phyloP scores from a whole-genome alignment of 2,797 vertebrate genomes.

The Gambusia yucatana region DNA sequence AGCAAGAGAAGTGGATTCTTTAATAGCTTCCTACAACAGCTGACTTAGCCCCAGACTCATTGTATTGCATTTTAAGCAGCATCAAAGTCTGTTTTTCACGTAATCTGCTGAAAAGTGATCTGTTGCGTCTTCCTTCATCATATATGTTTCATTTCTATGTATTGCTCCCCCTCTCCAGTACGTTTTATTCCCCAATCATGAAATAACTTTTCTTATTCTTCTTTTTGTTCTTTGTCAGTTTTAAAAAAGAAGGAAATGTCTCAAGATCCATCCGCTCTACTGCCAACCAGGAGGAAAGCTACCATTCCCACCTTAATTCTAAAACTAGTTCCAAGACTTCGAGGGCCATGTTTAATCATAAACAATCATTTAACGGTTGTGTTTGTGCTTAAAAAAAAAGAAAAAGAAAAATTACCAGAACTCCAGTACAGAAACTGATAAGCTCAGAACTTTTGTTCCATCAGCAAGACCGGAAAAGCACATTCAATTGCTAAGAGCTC shows the following conservation, averaged over 20 bases:
- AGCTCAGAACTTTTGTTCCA: background rate
- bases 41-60: background rate
- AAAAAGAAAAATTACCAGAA: background rate
- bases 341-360: background rate
- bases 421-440: background rate
- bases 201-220: background rate
- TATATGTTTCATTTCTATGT: background rate
- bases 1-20: background rate
- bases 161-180: background rate
- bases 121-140: background rate
- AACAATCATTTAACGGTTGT: background rate
- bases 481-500: background rate
- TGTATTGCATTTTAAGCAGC: background rate
- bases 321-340: too few species aligned
- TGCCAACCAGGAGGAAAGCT: background rate
- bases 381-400: background rate
- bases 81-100: background rate
- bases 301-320: background rate
- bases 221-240: background rate
- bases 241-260: background rate
- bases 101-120: background rate
- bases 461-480: background rate
- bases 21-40: background rate
- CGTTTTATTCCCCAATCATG: background rate
- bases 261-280: background rate